Conservation (phyloP, 2,797 vertebrate species). For the Periparus ater region DNA sequence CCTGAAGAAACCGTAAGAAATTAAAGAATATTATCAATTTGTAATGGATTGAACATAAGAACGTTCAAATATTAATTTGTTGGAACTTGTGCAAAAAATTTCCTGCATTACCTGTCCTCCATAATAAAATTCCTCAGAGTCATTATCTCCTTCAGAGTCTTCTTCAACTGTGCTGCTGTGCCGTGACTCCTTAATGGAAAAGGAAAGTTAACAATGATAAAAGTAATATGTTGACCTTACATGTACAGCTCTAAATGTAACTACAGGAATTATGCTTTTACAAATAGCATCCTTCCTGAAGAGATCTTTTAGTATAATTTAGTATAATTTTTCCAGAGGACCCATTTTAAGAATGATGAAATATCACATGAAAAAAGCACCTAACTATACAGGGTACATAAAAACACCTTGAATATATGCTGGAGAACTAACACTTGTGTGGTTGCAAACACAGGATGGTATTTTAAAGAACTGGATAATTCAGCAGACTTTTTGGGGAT, state of each 20-base stretch:
- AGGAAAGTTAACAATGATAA: background rate
- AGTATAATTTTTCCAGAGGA: background rate
- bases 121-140: slow-evolving; percentile 92
- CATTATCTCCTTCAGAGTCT: slow-evolving; percentile 91
- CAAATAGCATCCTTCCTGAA: background rate
- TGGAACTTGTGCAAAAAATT: background rate
- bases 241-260: background rate
- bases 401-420: background rate
- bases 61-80: background rate
- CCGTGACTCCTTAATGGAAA: slow-evolving; percentile 74
- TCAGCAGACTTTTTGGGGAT: background rate
- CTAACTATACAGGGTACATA: background rate
- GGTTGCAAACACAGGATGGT: background rate
- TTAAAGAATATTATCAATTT: background rate
- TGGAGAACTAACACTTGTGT: background rate
- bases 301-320: background rate
- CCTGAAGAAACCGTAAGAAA: background rate
- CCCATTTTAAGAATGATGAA: background rate
- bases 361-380: background rate
- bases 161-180: slow-evolving; percentile 86
- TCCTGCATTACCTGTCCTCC: slow-evolving; percentile 84
- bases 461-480: background rate
- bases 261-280: background rate
- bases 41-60: background rate
- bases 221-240: background rate